Evolutionary conservation across 2,888 invertebrate genomes (phyloP).

Genomic region (Andrena trimmerana): DNA sequence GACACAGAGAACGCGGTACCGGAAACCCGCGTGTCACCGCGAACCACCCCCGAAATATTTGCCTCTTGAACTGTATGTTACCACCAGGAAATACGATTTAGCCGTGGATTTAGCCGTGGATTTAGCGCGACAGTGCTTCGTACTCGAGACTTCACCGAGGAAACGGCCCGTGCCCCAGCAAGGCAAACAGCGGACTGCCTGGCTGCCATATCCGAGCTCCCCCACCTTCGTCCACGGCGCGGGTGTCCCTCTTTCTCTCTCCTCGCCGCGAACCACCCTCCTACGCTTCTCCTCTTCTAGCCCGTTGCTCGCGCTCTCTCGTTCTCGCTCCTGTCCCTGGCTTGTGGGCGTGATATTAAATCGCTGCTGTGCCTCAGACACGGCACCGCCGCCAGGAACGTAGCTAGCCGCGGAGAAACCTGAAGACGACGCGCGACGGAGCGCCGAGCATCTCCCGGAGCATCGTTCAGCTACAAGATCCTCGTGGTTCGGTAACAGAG

Average conservation of each 20-base stretch:
- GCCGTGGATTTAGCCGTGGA: background rate
- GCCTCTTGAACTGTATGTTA: background rate
- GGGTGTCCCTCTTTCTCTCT: slow-evolving; percentile 49
- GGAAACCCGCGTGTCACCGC: slow-evolving; percentile 69
- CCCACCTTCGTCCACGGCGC: slow-evolving; percentile 74
- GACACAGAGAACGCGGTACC: slow-evolving; percentile 64
- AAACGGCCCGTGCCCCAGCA: slow-evolving; percentile 82
- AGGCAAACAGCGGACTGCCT: slow-evolving; percentile 84
- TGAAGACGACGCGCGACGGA: background rate
- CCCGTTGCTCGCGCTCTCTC: slow-evolving; percentile 34
- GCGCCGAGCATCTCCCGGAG: background rate
- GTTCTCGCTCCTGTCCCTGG: slow-evolving; percentile 54
- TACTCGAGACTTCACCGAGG: slow-evolving; percentile 61
- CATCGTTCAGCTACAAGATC: background rate
- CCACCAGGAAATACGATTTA: background rate
- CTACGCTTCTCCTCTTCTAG: slow-evolving; percentile 41
- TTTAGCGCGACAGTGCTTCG: slow-evolving; percentile 24
- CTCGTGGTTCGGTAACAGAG: background rate
- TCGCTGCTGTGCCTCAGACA: slow-evolving; percentile 78
- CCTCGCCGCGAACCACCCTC: slow-evolving; percentile 45
- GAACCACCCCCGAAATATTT: slow-evolving; percentile 44
- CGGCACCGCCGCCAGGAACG: slow-evolving; percentile 67
- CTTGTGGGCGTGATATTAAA: slow-evolving; percentile 84
- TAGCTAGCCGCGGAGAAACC: slow-evolving; percentile 45
- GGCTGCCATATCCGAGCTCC: slow-evolving; percentile 83